These are phyloP conservation scores for Achlya flavicornis DNA, from an alignment of 2,888 invertebrate genomes.

Conservation along the genomic window DNA sequence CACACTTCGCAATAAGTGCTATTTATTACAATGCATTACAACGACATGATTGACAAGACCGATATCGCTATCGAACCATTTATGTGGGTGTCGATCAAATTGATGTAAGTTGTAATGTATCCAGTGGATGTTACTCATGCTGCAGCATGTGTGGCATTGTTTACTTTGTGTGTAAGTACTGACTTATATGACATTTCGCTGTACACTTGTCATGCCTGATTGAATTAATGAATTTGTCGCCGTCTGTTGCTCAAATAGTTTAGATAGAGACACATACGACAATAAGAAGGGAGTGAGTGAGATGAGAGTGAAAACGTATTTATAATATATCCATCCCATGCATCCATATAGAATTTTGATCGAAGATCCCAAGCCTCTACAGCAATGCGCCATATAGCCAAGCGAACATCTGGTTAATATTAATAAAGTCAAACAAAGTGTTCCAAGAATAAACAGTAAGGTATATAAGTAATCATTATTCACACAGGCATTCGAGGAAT, in stretches of 20 bases:
- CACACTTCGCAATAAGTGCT: slow-evolving; percentile 48
- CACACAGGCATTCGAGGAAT: slow-evolving; percentile 23
- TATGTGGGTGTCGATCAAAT: slow-evolving; percentile 57
- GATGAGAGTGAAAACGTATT: neutral
- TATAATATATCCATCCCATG: neutral
- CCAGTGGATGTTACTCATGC: slow-evolving; percentile 7
- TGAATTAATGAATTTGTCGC: neutral
- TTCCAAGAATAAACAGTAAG: slow-evolving; percentile 8
- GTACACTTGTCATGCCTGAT: neutral
- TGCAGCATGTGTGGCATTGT: slow-evolving; percentile 38
- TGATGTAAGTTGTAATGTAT: slow-evolving; percentile 26
- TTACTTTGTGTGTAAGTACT: slow-evolving; percentile 33
- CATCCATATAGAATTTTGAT: too few species aligned
- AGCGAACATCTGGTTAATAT: slow-evolving; percentile 11
- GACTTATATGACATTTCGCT: slow-evolving; percentile 8
- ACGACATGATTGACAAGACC: slow-evolving; percentile 61
- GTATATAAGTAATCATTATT: slow-evolving; percentile 13
- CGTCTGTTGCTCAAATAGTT: too few species aligned
- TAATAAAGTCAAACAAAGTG: neutral
- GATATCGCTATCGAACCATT: slow-evolving; percentile 55
- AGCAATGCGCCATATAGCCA: neutral
- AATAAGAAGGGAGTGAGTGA: too few species aligned
- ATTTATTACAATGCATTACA: slow-evolving; percentile 55
- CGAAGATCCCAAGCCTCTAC: neutral
- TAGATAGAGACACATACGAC: too few species aligned